Percentiles rank a stretch among this genome's conserved stretches.
Evolutionary conservation across 2,113 vertebrate species (phyloP).

Genomic region (Proteles cristata): DNA sequence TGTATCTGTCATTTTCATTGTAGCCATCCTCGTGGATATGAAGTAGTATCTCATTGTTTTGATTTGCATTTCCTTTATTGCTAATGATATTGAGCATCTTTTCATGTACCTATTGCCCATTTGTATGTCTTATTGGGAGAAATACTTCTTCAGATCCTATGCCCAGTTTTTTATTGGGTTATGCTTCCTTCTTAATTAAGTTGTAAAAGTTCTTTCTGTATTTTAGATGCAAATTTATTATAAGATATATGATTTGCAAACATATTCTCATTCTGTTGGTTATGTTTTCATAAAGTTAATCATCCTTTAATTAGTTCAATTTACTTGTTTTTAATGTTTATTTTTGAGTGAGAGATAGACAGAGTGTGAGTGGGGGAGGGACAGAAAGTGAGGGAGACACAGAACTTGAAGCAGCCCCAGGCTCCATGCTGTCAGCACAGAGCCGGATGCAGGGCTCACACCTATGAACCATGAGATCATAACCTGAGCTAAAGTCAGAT

Average conservation of each 20-base stretch:
- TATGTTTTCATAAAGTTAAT: not conserved
- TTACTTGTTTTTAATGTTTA: no score
- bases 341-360: no score
- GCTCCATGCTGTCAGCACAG: no score
- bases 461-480: no score
- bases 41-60: not conserved
- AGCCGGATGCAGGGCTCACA: no score
- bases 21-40: not conserved
- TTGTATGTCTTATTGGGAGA: not conserved
- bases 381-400: no score
- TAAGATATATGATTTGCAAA: not conserved
- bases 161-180: not conserved
- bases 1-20: not conserved
- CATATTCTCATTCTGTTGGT: not conserved
- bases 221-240: not conserved
- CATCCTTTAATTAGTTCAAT: not conserved
- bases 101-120: not conserved
- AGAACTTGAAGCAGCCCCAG: no score
- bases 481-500: no score
- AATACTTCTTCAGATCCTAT: not conserved
- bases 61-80: not conserved
- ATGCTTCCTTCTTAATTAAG: not conserved
- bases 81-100: not conserved
- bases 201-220: not conserved
- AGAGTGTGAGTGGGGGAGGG: no score